These are phyloP conservation scores for Drosophila azteca DNA, from an alignment of 1,140 invertebrate genomes.

Conservation along the genomic window DNA sequence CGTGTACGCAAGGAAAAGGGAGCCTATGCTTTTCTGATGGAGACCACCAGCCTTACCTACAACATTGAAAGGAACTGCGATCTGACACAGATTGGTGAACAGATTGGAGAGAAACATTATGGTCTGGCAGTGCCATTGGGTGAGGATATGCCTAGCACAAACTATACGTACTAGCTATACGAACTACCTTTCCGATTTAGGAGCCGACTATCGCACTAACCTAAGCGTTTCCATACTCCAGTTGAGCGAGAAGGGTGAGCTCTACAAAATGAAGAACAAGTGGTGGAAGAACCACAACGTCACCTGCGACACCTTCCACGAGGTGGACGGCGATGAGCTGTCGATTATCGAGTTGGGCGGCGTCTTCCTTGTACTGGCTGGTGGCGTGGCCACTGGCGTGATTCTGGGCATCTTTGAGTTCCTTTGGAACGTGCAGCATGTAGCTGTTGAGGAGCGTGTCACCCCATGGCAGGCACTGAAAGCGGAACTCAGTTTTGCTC, in stretches of 20 bases:
- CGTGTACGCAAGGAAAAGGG: conserved; percentile 88
- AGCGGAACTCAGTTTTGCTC: conserved; percentile 87
- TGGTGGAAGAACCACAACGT: conserved; percentile 91
- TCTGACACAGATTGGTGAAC: conserved; percentile 90
- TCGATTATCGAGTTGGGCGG: conserved; percentile 88
- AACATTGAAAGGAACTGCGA: conserved; percentile 90
- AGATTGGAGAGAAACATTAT: conserved; percentile 93
- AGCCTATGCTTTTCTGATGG: conserved; percentile 93
- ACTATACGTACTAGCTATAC: too few species aligned
- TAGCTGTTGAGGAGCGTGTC: conserved; percentile 90
- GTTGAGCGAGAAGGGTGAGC: conserved; percentile 91
- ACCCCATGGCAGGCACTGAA: conserved; percentile 87
- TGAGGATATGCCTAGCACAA: conserved; percentile 64
- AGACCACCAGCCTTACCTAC: conserved; percentile 92
- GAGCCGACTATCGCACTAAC: conserved; percentile 86
- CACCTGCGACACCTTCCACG: conserved; percentile 55
- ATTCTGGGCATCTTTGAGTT: conserved; percentile 91
- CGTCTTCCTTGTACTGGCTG: conserved; percentile 88
- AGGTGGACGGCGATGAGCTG: conserved; percentile 83
- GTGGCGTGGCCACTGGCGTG: conserved; percentile 87
- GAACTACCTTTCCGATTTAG: conserved; percentile 14
- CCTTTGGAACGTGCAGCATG: conserved; percentile 92
- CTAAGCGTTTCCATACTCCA: conserved; percentile 91
- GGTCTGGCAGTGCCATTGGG: conserved; percentile 91
- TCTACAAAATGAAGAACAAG: conserved; percentile 91